Evolutionary conservation across 2,113 vertebrate species (phyloP).

Genomic region (Pteronura brasiliensis): DNA sequence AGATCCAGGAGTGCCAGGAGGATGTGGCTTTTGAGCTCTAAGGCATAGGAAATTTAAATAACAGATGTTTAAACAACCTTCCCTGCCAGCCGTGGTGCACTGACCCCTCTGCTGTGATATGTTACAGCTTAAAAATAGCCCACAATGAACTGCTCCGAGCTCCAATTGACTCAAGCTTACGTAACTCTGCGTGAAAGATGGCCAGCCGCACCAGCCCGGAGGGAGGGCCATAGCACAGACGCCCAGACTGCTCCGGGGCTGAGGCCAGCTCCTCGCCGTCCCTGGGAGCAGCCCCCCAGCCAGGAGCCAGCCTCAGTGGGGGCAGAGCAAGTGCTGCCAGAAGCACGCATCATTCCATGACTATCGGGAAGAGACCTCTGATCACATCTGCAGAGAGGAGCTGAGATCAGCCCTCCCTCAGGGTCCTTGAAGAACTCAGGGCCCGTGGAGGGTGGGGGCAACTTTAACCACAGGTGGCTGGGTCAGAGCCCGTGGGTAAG

Average conservation of each 20-base stretch:
- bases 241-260: not conserved
- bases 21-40: slow-evolving; percentile 38
- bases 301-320: not conserved
- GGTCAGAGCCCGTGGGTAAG: not conserved
- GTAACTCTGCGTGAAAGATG: slow-evolving; percentile 72
- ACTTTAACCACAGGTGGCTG: not conserved
- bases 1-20: not conserved
- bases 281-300: not conserved
- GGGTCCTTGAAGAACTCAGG: not conserved
- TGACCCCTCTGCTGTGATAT: slow-evolving; percentile 76
- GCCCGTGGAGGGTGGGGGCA: not conserved
- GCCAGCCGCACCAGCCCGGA: slow-evolving; percentile 46
- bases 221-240: slow-evolving; percentile 25
- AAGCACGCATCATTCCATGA: not conserved
- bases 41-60: slow-evolving; percentile 69
- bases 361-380: not conserved
- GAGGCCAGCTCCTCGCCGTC: not conserved
- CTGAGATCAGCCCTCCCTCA: not conserved
- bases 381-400: not conserved
- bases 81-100: slow-evolving; percentile 60
- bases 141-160: slow-evolving; percentile 71
- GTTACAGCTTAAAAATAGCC: slow-evolving; percentile 79
- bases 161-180: slow-evolving; percentile 76
- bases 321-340: not conserved
- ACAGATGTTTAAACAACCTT: slow-evolving; percentile 73